Conservation (phyloP, 2,113 vertebrate genomes). For the Aphelocoma coerulescens region DNA sequence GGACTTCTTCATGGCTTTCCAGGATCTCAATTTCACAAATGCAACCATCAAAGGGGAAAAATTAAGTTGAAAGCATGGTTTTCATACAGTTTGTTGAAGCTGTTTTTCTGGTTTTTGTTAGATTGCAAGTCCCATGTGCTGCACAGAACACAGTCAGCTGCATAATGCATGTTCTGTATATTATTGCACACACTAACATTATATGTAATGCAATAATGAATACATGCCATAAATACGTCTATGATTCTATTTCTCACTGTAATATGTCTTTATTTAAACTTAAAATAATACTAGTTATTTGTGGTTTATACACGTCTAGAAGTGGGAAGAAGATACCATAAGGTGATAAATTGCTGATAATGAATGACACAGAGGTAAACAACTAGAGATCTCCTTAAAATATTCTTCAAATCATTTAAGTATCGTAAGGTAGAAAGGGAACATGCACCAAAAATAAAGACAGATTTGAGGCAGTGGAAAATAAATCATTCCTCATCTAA, state of each 20-base stretch:
- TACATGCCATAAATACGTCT: background rate
- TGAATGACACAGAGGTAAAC: background rate
- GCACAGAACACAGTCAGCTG: background rate
- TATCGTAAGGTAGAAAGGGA: background rate
- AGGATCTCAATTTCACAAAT: background rate
- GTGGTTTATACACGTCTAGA: background rate
- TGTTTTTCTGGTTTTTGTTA: background rate
- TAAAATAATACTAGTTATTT: background rate
- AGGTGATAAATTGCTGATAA: background rate
- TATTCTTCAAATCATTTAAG: background rate
- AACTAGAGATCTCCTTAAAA: background rate
- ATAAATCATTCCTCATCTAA: background rate
- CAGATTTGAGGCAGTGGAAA: background rate
- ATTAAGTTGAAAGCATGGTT: background rate
- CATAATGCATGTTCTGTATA: background rate
- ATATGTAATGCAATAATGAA: background rate
- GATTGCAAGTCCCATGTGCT: background rate
- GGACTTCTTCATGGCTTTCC: background rate
- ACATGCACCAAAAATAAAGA: background rate
- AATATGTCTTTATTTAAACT: background rate
- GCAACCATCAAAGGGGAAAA: background rate
- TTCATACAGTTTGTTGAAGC: background rate
- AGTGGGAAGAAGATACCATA: background rate
- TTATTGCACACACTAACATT: background rate
- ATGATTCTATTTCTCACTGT: background rate